Percentiles rank a stretch among this genome's conserved stretches.
Conservation (phyloP, 2,113 vertebrate genomes). For the Henicopernis longicauda region DNA sequence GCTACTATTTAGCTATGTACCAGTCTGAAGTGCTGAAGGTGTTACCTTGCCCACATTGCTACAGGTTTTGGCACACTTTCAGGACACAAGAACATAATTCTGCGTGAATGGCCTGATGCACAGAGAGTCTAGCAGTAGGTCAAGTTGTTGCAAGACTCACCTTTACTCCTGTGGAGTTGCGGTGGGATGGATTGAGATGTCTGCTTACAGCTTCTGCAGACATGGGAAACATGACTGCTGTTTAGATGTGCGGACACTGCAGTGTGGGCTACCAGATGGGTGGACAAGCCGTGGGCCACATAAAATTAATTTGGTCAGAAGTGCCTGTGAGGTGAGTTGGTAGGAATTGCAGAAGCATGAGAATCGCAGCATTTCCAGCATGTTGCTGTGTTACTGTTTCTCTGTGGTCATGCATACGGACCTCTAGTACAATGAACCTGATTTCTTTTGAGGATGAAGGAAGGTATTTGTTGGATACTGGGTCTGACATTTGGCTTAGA, state of each 20-base stretch:
- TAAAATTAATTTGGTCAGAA: not conserved
- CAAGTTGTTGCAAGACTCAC: not conserved
- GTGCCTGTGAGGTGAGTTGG: not conserved
- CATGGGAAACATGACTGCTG: not conserved
- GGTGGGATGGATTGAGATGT: not conserved
- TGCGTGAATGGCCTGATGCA: not conserved
- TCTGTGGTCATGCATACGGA: not conserved
- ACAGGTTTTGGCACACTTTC: not conserved
- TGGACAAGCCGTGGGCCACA: not conserved
- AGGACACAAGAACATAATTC: not conserved
- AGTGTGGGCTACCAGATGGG: fast-evolving
- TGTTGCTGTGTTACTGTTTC: not conserved
- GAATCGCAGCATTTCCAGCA: not conserved
- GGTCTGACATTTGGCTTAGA: not conserved
- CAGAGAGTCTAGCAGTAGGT: not conserved
- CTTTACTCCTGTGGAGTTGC: not conserved
- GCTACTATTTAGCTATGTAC: not conserved
- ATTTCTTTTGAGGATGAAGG: not conserved
- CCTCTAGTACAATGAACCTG: not conserved
- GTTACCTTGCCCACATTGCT: not conserved
- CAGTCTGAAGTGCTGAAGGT: not conserved
- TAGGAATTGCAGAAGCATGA: not conserved
- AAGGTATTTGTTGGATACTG: not conserved
- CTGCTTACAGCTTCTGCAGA: not conserved
- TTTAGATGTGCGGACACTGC: not conserved